Conservation (phyloP, 2,888 invertebrate genomes). For the Drosophila fungiperda region DNA sequence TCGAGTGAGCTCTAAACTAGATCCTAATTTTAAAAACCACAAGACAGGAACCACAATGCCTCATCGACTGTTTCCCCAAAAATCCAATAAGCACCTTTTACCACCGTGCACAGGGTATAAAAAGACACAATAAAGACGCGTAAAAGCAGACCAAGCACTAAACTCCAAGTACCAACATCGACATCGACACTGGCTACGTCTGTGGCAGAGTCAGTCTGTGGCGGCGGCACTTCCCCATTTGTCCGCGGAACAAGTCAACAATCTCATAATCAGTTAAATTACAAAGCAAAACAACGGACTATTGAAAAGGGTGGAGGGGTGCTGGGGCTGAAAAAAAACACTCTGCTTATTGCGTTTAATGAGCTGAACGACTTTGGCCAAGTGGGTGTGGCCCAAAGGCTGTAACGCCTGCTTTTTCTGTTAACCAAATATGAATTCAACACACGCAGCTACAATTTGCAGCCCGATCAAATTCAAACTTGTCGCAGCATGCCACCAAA, state of each 20-base stretch:
- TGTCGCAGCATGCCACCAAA: constrained; percentile 49
- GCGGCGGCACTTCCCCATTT: constrained; percentile 40
- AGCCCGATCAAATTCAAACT: constrained; percentile 57
- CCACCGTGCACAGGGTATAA: constrained; percentile 14
- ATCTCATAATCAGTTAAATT: constrained; percentile 80
- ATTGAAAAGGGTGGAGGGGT: not conserved
- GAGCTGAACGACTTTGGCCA: constrained; percentile 35
- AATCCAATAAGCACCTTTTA: constrained; percentile 1
- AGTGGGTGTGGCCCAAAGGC: constrained; percentile 36
- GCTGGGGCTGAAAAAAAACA: not conserved
- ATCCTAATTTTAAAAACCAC: not conserved
- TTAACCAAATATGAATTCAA: constrained; percentile 38
- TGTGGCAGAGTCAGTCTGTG: constrained; percentile 15
- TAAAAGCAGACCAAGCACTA: constrained; percentile 50
- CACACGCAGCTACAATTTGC: constrained; percentile 55
- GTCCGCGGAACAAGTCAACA: constrained; percentile 71
- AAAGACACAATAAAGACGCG: constrained; percentile 49
- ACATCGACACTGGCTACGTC: constrained; percentile 35
- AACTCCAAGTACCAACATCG: constrained; percentile 35
- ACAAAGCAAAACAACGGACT: constrained; percentile 55
- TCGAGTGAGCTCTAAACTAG: not conserved
- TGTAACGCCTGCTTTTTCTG: not conserved
- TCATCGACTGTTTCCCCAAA: not conserved
- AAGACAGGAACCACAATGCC: not conserved
- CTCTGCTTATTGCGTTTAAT: constrained; percentile 48